Conservation (phyloP, 2,888 invertebrate genomes). For the Melipona bicolor region DNA sequence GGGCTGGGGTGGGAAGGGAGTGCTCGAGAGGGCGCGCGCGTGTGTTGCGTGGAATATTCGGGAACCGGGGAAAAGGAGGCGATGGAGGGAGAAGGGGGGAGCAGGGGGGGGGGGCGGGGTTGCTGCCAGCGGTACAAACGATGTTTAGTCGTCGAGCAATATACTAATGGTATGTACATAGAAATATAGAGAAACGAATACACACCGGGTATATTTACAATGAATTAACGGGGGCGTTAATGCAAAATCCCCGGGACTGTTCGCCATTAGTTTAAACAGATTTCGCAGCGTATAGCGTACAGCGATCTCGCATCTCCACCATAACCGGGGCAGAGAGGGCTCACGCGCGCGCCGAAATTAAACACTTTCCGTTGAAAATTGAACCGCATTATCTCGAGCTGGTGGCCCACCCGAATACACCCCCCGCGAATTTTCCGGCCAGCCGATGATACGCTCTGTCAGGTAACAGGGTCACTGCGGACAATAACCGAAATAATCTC, state of each 20-base stretch:
- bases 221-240: slow-evolving; percentile 79
- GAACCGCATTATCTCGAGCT: slow-evolving; percentile 62
- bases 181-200: slow-evolving; percentile 80
- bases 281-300: slow-evolving; percentile 60
- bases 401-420: slow-evolving; percentile 11
- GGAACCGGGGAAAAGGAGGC: slow-evolving; percentile 9
- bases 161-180: slow-evolving; percentile 79
- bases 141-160: slow-evolving; percentile 75
- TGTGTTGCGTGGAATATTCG: slow-evolving; percentile 16
- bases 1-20: not conserved
- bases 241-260: slow-evolving; percentile 73
- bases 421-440: slow-evolving; percentile 18
- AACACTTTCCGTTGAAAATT: slow-evolving; percentile 69
- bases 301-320: slow-evolving; percentile 57
- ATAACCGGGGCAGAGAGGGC: slow-evolving; percentile 56
- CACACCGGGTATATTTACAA: slow-evolving; percentile 78
- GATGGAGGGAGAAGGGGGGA: not conserved
- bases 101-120: slow-evolving; percentile 3
- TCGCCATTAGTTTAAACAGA: slow-evolving; percentile 79
- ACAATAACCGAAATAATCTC: not conserved
- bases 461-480: not conserved
- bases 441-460: not conserved
- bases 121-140: slow-evolving; percentile 68
- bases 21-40: not conserved
- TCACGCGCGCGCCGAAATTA: slow-evolving; percentile 65